A percentile compares a stretch with the other conserved stretches of the same genome.
Evolutionary conservation across 2,113 vertebrate genomes (phyloP).

Genomic region (Turdus rufiventris): DNA sequence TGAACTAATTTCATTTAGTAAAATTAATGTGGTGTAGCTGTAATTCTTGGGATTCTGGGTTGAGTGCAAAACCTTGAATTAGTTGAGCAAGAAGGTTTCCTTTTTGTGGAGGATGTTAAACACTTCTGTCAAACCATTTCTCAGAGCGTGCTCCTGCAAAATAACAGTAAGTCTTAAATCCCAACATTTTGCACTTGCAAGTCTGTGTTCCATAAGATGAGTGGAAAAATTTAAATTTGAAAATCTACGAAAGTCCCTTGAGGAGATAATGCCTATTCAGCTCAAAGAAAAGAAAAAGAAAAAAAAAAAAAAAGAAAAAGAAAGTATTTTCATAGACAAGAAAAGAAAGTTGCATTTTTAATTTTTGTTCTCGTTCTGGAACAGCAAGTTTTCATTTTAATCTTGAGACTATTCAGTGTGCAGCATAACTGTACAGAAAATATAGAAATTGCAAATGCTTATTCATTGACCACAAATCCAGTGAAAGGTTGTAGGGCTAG

Average conservation of each 20-base stretch:
- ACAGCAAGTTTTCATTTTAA: neutral
- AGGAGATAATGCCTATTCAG: neutral
- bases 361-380: neutral
- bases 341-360: neutral
- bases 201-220: neutral
- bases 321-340: neutral
- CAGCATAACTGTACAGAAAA: neutral
- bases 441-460: neutral
- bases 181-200: neutral
- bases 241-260: neutral
- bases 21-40: neutral
- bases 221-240: neutral
- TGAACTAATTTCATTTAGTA: neutral
- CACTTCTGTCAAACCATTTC: neutral
- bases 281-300: neutral
- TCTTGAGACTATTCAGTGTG: neutral
- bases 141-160: neutral
- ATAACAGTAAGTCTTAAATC: neutral
- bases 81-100: neutral
- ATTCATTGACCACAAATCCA: neutral
- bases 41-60: neutral
- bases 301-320: neutral
- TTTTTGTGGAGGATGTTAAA: neutral
- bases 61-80: neutral
- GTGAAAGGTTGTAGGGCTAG: neutral